These are phyloP conservation scores for Eilema griseolum DNA, from an alignment of 2,888 invertebrate genomes.

Conservation along the genomic window DNA sequence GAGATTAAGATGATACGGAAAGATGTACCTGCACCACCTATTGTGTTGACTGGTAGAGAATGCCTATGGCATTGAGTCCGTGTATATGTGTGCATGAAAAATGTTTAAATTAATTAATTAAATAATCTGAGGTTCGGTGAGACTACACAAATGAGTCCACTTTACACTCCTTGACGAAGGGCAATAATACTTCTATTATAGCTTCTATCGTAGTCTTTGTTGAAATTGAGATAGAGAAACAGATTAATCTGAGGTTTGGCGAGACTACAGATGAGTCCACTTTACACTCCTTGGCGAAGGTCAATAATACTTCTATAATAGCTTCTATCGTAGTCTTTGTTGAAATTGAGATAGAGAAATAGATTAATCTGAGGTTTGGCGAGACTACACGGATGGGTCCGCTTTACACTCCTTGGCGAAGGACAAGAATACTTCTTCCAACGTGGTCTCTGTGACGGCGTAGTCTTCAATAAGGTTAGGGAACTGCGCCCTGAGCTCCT, in stretches of 20 bases:
- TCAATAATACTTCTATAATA: conserved; percentile 91
- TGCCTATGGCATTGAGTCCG: no score
- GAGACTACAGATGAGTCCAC: background rate
- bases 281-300: conserved; percentile 63
- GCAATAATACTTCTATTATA: conserved; percentile 91
- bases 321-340: no score
- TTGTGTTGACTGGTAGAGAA: no score
- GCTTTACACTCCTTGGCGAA: background rate
- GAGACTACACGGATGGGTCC: background rate
- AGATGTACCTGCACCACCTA: no score
- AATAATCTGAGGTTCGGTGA: background rate
- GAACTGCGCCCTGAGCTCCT: conserved; percentile 77
- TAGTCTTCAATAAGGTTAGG: conserved; percentile 90
- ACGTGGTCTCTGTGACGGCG: conserved; percentile 91
- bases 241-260: no score
- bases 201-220: conserved; percentile 92
- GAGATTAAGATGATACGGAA: no score
- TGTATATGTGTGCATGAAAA: no score
- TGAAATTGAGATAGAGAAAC: no score
- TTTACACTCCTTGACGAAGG: conserved; percentile 64
- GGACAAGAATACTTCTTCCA: conserved; percentile 92
- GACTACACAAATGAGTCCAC: background rate
- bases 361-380: no score
- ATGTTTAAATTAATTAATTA: no score
- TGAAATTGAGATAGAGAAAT: no score